Base-by-base conservation (phyloP, 2,113 vertebrate genomes). In the Trichechus manatus region DNA sequence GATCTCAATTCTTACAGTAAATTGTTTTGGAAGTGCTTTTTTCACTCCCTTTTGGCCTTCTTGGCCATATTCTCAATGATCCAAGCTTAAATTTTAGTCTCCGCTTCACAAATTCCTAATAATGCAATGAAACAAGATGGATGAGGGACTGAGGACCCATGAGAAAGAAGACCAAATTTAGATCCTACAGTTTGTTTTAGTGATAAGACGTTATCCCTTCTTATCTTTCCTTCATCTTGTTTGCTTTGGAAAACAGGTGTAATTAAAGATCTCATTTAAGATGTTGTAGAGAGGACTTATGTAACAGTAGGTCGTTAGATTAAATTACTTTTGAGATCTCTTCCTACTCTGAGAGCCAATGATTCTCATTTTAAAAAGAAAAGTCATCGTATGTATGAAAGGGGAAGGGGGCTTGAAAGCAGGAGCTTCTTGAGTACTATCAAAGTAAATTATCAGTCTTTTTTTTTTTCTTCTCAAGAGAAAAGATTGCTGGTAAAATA, bases 321-420 rank as follows among this genome's bases (percentile, higher is more conserved):
- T 80, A 66, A 92, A 81, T 93, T 87, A 75, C 11, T 81, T 95
- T 87, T n/a, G 74, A 89, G 59, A 75, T 53, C 39, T 15, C 15
- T 64, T 64, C 50, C 33, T 79, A 53, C 50, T 66, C 22, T 59
- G 33, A 63, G 36, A 91, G 33, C 56, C 36, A 74, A 6, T 68
- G 42, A 66, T 59, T 95, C 64, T 74, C 15, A 81, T 75, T 85
- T 93, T 75, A 63, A 72, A 86, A 96, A 83, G 95, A 91, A 96
- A 93, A 59, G 39, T 70, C 14, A 44, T 80, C 50, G n/a, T 36
- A 3, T 81, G 3, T 80, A 75, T n/a, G n/a, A 87, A 25, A 92
- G 79, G 27, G 83, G 25, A 75, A 81, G n/a, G 80, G 5, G 27
- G 1, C 36, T 56, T 87, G 9, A 80, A 89, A 80, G 50, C 72